Conservation (phyloP, 53 echinoderm and acorn worm species). For the Holothuria scabra region DNA sequence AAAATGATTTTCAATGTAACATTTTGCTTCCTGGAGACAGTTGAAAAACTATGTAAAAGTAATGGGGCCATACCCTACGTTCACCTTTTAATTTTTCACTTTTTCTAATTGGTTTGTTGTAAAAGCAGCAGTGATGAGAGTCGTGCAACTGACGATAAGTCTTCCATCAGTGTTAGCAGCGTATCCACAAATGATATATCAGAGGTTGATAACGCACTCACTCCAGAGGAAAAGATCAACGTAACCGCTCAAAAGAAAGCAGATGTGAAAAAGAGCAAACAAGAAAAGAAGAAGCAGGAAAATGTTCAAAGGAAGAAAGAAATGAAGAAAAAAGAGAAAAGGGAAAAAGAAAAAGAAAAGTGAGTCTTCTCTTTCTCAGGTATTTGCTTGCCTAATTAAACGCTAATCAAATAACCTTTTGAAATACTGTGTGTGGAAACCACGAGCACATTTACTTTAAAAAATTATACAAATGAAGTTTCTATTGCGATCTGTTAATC, state of each 20-base stretch:
- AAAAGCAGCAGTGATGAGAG: not conserved
- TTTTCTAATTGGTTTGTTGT: too few relatives aligned
- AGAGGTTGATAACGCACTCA: conserved; percentile 44
- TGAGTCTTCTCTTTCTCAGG: conserved; percentile 38
- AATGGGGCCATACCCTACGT: too few relatives aligned
- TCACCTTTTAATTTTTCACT: too few relatives aligned
- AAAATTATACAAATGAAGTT: too few relatives aligned
- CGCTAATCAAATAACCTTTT: too few relatives aligned
- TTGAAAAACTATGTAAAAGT: too few relatives aligned
- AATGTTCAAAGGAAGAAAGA: conserved; percentile 64
- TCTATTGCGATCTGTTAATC: too few relatives aligned
- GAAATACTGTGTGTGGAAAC: too few relatives aligned
- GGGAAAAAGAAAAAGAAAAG: conserved; percentile 71
- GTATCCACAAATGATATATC: conserved; percentile 66
- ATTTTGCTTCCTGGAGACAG: too few relatives aligned
- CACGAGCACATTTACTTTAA: too few relatives aligned
- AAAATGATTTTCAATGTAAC: too few relatives aligned
- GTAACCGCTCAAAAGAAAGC: conserved; percentile 51
- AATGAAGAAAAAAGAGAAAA: conserved; percentile 52
- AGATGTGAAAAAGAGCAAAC: conserved; percentile 47
- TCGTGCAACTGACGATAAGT: conserved; percentile 55
- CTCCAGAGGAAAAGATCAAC: conserved; percentile 54
- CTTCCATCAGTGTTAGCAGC: conserved; percentile 74
- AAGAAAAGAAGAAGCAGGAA: conserved; percentile 63
- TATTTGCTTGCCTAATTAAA: too few relatives aligned